Evolutionary conservation across 2,797 vertebrate species (phyloP).

Genomic region (Microhierax caerulescens): DNA sequence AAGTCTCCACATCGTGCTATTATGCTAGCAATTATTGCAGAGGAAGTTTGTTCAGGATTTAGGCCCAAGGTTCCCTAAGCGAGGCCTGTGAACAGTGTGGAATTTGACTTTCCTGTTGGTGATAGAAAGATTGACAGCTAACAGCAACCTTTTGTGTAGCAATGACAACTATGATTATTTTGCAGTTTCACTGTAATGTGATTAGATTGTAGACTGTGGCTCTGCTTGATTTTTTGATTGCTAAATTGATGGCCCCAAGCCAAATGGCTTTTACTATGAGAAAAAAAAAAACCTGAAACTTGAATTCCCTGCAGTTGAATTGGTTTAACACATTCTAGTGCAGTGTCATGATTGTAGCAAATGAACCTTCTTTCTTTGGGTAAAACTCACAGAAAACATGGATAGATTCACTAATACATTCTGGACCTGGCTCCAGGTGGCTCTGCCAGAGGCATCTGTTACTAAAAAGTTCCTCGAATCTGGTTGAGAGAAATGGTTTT

Average conservation of each 20-base stretch:
- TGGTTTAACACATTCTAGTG: neutral
- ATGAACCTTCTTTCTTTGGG: neutral
- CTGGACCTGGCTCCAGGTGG: neutral
- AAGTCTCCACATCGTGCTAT: conserved; percentile 12
- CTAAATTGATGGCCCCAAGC: neutral
- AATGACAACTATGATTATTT: conserved; percentile 31
- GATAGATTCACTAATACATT: neutral
- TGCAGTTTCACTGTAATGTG: conserved; percentile 1
- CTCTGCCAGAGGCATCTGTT: neutral
- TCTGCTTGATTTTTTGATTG: neutral
- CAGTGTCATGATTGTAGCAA: neutral
- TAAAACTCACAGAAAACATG: neutral
- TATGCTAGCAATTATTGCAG: conserved; percentile 63
- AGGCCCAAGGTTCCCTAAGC: conserved; percentile 62
- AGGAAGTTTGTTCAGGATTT: conserved; percentile 72
- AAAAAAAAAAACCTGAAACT: neutral
- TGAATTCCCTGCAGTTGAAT: neutral
- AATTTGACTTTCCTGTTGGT: conserved; percentile 72
- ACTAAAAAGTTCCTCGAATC: neutral
- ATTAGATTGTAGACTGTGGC: neutral
- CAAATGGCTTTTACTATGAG: neutral
- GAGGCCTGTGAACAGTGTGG: conserved; percentile 60
- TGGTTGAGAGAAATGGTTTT: neutral
- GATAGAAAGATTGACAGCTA: conserved; percentile 67
- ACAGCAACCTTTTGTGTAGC: conserved; percentile 46